phyloP scores from a whole-genome alignment of 2,113 vertebrate species.

The Amblyopsis rosae region DNA sequence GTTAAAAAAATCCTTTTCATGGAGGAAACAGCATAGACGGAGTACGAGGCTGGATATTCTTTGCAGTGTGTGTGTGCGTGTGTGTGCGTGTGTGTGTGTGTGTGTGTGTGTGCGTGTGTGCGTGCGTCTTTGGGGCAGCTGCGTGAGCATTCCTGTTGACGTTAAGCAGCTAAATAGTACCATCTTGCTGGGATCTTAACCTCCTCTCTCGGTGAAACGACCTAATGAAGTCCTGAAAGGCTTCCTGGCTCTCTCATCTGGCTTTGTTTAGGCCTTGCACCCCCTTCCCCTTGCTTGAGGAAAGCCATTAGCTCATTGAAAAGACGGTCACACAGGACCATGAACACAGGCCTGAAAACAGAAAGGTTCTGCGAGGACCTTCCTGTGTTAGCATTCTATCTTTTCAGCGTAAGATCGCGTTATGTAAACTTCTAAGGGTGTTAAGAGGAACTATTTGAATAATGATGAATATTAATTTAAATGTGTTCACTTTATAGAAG shows the following conservation, averaged over 20 bases:
- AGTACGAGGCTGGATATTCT: too few relatives aligned
- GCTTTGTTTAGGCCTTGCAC: slow-evolving; percentile 75
- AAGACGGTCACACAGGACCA: slow-evolving; percentile 66
- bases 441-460: too few relatives aligned
- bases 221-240: slow-evolving; percentile 84
- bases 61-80: not conserved
- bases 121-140: slow-evolving; percentile 61
- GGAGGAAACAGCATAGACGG: too few relatives aligned
- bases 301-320: slow-evolving; percentile 77
- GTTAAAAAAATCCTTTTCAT: too few relatives aligned
- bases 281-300: slow-evolving; percentile 66
- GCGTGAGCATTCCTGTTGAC: slow-evolving; percentile 79
- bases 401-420: too few relatives aligned
- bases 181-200: slow-evolving; percentile 80
- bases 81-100: slow-evolving; percentile 13
- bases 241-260: slow-evolving; percentile 81
- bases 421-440: too few relatives aligned
- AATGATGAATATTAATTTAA: too few relatives aligned
- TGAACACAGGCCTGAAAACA: slow-evolving; percentile 34
- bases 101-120: slow-evolving; percentile 4
- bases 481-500: too few relatives aligned
- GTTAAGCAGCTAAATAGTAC: slow-evolving; percentile 81
- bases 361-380: not conserved
- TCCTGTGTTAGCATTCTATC: not conserved
- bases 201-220: slow-evolving; percentile 71